Evolutionary conservation across 2,888 invertebrate species (phyloP).

Genomic region (Drosophila kokeensis): DNA sequence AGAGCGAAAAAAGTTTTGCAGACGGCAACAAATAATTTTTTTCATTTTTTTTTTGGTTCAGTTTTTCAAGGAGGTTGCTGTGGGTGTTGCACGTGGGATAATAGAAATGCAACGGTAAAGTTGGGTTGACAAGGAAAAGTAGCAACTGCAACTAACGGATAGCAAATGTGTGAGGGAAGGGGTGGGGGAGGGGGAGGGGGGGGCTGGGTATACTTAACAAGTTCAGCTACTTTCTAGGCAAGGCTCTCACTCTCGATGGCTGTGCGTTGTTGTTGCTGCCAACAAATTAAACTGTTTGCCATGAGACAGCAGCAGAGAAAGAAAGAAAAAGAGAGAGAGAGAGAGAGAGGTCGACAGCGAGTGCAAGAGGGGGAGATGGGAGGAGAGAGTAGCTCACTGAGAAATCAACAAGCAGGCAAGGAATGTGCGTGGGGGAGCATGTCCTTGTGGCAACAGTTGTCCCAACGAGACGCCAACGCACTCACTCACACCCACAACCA

Average conservation of each 20-base stretch:
- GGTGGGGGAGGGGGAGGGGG: too few relatives aligned
- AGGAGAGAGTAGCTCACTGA: conserved; percentile 11
- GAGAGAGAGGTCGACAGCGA: background rate
- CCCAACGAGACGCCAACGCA: conserved; percentile 47
- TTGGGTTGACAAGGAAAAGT: background rate
- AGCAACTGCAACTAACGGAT: conserved; percentile 11
- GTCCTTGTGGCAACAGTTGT: conserved; percentile 73
- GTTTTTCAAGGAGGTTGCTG: background rate
- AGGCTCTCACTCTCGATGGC: conserved; percentile 1
- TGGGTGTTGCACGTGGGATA: background rate
- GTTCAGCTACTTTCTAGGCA: conserved; percentile 21
- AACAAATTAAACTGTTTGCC: conserved; percentile 74
- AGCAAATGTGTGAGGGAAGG: background rate
- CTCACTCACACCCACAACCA: conserved; percentile 8
- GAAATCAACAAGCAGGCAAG: conserved; percentile 40
- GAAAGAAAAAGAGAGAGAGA: background rate
- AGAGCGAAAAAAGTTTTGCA: conserved; percentile 16
- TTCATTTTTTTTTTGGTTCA: background rate
- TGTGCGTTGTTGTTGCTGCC: conserved; percentile 20
- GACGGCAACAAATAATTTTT: conserved; percentile 41
- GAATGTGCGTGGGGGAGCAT: conserved; percentile 48
- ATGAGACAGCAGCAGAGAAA: background rate
- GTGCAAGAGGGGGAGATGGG: background rate
- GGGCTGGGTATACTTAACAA: background rate
- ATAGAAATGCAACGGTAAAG: conserved; percentile 11